Evolutionary conservation across 2,797 vertebrate species (phyloP).

Genomic region (Phalloptychus januarius): DNA sequence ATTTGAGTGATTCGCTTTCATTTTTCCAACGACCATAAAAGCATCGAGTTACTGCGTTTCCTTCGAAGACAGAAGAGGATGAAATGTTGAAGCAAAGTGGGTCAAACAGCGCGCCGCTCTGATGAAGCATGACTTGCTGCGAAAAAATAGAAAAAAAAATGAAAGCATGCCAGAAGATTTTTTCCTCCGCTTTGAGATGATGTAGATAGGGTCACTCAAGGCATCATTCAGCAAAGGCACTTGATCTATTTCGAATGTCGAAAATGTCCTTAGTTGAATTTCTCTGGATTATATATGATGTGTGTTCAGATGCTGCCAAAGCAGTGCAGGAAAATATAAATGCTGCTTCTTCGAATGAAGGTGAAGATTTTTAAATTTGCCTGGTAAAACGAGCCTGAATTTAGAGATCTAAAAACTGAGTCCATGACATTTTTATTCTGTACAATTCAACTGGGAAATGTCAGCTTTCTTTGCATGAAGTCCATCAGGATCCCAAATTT

Average conservation of each 20-base stretch:
- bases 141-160: constrained; percentile 34
- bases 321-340: constrained; percentile 2
- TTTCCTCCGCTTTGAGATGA: constrained; percentile 54
- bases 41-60: constrained; percentile 37
- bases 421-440: background rate
- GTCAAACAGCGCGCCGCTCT: constrained; percentile 69
- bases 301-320: constrained; percentile 20
- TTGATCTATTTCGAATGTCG: constrained; percentile 49
- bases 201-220: constrained; percentile 41
- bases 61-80: constrained; percentile 48
- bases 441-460: background rate
- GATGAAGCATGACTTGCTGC: constrained; percentile 73
- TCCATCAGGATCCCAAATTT: background rate
- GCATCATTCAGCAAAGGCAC: constrained; percentile 28
- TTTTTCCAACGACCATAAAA: constrained; percentile 27
- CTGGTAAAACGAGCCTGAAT: constrained; percentile 11
- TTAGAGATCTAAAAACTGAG: background rate
- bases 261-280: constrained; percentile 37
- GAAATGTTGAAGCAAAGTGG: constrained; percentile 69
- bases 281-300: constrained; percentile 1
- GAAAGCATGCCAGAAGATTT: constrained; percentile 52
- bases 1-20: constrained; percentile 20
- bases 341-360: constrained; percentile 12
- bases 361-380: constrained; percentile 13
- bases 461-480: background rate